Conservation (phyloP, 2,888 invertebrate species). For the Drosophila atripex region DNA sequence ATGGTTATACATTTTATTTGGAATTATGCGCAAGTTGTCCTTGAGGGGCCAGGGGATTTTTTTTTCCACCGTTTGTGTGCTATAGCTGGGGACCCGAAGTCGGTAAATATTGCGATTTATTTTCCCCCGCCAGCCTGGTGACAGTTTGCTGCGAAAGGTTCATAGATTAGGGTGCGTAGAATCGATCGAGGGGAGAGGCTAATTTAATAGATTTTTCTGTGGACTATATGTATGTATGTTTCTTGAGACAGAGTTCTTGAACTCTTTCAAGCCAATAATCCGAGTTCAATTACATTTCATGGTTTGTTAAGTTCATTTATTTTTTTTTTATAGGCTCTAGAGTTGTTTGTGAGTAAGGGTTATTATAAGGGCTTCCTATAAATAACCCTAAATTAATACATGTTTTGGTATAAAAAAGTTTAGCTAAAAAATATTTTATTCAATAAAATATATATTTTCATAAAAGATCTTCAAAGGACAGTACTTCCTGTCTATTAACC, state of each 20-base stretch:
- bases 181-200: constrained; percentile 14
- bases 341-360: not conserved
- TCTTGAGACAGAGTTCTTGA: not conserved
- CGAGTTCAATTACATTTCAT: constrained; percentile 18
- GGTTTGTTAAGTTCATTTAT: not conserved
- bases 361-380: not conserved
- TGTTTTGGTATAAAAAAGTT: no score
- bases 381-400: not conserved
- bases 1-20: constrained; percentile 52
- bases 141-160: constrained; percentile 34
- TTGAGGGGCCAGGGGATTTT: constrained; percentile 38
- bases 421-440: no score
- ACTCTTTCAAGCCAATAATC: not conserved
- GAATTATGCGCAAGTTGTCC: constrained; percentile 54
- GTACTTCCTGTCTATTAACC: no score
- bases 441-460: no score
- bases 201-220: constrained; percentile 17
- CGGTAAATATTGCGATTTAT: constrained; percentile 42
- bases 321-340: not conserved
- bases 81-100: constrained; percentile 3
- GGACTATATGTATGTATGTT: not conserved
- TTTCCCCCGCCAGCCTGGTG: constrained; percentile 24
- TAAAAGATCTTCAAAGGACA: no score
- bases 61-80: not conserved
- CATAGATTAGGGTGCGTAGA: constrained; percentile 9